Base-by-base conservation (phyloP, 1,140 invertebrate genomes). In the Calliphora vicina region DNA sequence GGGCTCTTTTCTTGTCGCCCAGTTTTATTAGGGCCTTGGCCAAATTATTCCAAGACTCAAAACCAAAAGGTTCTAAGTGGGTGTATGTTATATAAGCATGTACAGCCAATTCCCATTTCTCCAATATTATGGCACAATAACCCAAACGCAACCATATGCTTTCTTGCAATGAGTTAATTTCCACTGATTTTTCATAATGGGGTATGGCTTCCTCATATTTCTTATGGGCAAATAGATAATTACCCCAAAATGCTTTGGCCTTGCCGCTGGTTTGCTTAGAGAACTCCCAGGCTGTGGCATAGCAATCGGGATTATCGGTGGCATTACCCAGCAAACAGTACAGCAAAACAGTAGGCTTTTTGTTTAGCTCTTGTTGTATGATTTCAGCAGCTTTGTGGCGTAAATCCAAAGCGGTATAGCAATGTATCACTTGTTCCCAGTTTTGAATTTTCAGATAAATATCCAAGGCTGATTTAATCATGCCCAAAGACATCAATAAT, bases 31-130 rank as follows among this genome's bases (percentile, higher is more conserved):
- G 97, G 5, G 96, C 97, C 89, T 98, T 97, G 13, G 97, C 96
- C 78, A 99, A 91, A 91, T 99, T 99, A 91, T 99, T 99, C 98
- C 98, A 99, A 0, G 97, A 97, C 91, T 99, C 97, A 90, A 97
- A 99, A 84, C 95, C 95, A 92, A 96, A 95, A 61, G 95, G 94
- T 86, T 99, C 97, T 26, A 99, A 91, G 82, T 93, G 93, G 42
- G 97, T 96, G 88, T 97, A 98, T 83, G 94, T 92, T 86, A 96
- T 93, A 90, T 99, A 99, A 0, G 96, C 96, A 26, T 92, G 94
- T 0, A 96, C 96, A 57, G 97, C 96, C 2, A 94, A 85, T 86
- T 96, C 94, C 95, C 96, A 99, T 74, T 97, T 92, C 89, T 97
- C 94, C 17, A 93, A 91, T 86, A 94, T 91, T 73, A 99, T 92